A percentile compares a stretch with the other conserved stretches of the same genome.
Conservation (phyloP, 2,888 invertebrate genomes). For the Sicus ferrugineus region DNA sequence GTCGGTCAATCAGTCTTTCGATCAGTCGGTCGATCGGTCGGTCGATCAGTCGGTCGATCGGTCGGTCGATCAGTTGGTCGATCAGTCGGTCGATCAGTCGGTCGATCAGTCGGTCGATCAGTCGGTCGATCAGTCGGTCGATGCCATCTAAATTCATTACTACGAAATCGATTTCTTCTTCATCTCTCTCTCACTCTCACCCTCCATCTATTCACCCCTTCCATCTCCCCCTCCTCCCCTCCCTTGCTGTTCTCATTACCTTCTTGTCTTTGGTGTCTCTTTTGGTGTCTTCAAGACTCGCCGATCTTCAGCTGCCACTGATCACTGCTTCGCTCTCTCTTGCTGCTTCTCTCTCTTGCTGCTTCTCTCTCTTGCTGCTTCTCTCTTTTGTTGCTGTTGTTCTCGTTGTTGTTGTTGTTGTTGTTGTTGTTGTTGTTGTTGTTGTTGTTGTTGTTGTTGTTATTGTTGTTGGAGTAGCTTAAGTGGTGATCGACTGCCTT, state of each 20-base stretch:
- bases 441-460: background rate
- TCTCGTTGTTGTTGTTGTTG: constrained; percentile 4
- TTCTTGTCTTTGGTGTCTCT: too few species aligned
- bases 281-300: background rate
- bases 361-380: constrained; percentile 23
- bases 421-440: background rate
- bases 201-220: background rate
- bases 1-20: too few species aligned
- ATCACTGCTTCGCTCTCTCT: constrained; percentile 13
- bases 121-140: too few species aligned
- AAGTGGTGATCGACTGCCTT: background rate
- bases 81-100: too few species aligned
- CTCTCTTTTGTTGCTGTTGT: background rate
- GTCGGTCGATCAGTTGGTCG: too few species aligned
- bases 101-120: too few species aligned
- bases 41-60: too few species aligned
- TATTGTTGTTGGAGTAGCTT: background rate
- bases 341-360: constrained; percentile 45
- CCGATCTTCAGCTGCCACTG: constrained; percentile 16
- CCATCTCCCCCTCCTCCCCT: background rate
- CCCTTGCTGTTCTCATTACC: background rate
- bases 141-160: too few species aligned
- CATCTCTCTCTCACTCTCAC: background rate
- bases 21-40: too few species aligned
- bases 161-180: too few species aligned